Percentiles rank a stretch among this genome's conserved stretches.
These are phyloP conservation scores for Danaus chrysippus DNA, from an alignment of 2,888 invertebrate genomes.

Conservation along the genomic window DNA sequence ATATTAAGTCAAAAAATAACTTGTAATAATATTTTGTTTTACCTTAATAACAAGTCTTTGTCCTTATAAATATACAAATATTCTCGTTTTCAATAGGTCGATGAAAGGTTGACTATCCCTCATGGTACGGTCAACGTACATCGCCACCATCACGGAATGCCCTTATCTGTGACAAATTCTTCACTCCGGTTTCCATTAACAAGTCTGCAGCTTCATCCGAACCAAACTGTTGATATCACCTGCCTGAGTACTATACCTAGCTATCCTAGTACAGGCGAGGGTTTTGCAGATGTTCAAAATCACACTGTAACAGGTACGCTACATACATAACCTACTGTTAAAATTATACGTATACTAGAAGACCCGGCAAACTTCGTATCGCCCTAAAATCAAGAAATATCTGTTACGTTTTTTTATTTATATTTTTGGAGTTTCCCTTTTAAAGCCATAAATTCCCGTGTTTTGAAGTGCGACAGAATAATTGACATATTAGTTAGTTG, in stretches of 20 bases:
- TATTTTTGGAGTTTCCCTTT: no score
- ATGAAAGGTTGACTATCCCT: conserved; percentile 63
- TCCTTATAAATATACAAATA: not conserved
- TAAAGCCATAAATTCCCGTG: no score
- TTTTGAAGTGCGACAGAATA: no score
- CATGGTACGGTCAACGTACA: conserved; percentile 61
- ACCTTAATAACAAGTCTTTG: no score
- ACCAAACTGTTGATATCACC: conserved; percentile 85
- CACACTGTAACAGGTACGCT: conserved; percentile 84
- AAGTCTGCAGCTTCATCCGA: conserved; percentile 82
- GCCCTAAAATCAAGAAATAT: no score
- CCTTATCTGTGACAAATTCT: conserved; percentile 59
- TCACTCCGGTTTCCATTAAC: conserved; percentile 84
- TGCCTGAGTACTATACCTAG: conserved; percentile 89
- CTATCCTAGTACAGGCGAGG: conserved; percentile 82
- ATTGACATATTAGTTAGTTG: no score
- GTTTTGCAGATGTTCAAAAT: conserved; percentile 86
- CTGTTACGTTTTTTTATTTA: no score
- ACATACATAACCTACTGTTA: not conserved
- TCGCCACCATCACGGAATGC: conserved; percentile 67
- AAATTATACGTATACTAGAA: no score
- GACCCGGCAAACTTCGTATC: no score
- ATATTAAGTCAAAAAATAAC: no score
- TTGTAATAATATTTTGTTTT: no score
- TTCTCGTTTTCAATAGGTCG: conserved; percentile 49